Percentiles rank a stretch among this genome's conserved stretches.
Conservation (phyloP, 1,140 invertebrate genomes). For the Proctacanthus coquilletti region DNA sequence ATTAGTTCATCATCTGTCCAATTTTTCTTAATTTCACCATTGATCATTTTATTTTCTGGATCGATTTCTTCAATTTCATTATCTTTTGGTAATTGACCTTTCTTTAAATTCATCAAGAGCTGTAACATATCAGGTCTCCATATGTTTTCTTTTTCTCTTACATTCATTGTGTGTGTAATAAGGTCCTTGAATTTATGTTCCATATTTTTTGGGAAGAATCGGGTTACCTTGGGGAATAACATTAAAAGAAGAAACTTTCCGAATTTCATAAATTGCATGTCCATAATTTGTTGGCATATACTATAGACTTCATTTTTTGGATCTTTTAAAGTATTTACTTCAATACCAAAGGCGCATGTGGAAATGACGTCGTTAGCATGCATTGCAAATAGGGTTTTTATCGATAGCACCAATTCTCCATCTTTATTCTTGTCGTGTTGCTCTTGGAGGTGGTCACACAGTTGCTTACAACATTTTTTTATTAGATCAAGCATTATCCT, state of each 20-base stretch:
- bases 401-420: conserved; percentile 23
- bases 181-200: too few relatives aligned
- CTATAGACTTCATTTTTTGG: conserved; percentile 32
- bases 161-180: conserved; percentile 34
- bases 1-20: conserved; percentile 17
- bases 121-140: conserved; percentile 33
- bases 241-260: conserved; percentile 5
- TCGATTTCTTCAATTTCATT: conserved; percentile 4
- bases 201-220: background rate
- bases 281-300: too few relatives aligned
- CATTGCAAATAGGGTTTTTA: conserved; percentile 35
- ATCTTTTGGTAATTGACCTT: conserved; percentile 6
- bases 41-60: too few relatives aligned
- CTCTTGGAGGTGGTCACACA: conserved; percentile 15
- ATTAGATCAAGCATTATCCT: conserved; percentile 22
- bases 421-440: conserved; percentile 6
- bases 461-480: conserved; percentile 21
- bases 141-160: conserved; percentile 31
- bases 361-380: conserved; percentile 33
- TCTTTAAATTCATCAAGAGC: conserved; percentile 24
- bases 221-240: conserved; percentile 2
- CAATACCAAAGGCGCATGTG: conserved; percentile 25
- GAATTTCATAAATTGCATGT: background rate
- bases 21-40: conserved; percentile 4
- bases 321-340: conserved; percentile 22